phyloP scores from a whole-genome alignment of 1,140 invertebrate genomes.

The Cherax destructor region DNA sequence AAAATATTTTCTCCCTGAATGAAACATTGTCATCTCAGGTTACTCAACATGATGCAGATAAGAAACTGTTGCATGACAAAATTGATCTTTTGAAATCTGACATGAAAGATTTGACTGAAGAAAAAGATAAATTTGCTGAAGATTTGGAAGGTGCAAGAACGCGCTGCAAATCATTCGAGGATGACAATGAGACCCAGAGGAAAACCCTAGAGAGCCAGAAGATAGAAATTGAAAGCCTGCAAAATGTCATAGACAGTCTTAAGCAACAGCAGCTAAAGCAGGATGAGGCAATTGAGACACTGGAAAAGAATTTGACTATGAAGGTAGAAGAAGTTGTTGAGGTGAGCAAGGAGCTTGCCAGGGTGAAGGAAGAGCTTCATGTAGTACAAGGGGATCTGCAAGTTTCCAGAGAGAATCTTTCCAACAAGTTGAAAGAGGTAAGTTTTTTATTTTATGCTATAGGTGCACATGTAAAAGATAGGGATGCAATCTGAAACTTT shows the following conservation, averaged over 20 bases:
- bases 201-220: constrained; percentile 1
- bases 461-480: background rate
- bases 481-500: too few species aligned
- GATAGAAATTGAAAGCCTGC: background rate
- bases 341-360: background rate
- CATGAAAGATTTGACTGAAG: background rate
- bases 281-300: background rate
- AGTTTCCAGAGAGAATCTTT: constrained; percentile 2
- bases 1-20: background rate
- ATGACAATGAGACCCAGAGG: constrained; percentile 20
- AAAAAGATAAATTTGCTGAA: background rate
- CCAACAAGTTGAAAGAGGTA: constrained; percentile 36
- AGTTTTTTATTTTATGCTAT: background rate
- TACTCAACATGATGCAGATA: background rate
- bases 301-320: background rate
- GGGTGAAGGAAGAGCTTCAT: constrained; percentile 15
- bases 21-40: background rate
- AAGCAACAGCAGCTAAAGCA: constrained; percentile 2
- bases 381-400: background rate
- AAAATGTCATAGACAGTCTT: background rate
- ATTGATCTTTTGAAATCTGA: background rate
- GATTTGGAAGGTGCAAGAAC: background rate
- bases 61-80: background rate
- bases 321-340: constrained; percentile 30
- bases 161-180: background rate